A percentile compares a stretch with the other conserved stretches of the same genome.
Conservation (phyloP, 2,113 vertebrate species). For the Petrocephalus microphthalmus region DNA sequence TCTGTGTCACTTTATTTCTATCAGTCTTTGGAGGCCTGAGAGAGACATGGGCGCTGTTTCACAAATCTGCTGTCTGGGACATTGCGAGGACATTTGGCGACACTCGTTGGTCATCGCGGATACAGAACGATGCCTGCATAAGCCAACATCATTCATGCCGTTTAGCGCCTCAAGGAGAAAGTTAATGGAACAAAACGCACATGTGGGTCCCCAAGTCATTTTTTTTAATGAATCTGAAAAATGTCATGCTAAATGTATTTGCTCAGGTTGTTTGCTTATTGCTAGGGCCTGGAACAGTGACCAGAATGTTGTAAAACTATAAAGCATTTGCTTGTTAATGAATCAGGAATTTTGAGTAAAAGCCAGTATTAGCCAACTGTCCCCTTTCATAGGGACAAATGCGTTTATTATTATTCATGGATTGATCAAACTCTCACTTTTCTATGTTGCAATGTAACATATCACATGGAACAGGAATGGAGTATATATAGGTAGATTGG, state of each 20-base stretch:
- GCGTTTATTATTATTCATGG: background rate
- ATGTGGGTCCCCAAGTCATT: background rate
- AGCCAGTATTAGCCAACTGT: conserved; percentile 12
- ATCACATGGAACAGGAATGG: background rate
- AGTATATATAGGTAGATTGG: background rate
- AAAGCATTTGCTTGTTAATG: background rate
- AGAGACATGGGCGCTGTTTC: background rate
- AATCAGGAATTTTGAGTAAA: background rate
- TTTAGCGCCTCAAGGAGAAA: background rate
- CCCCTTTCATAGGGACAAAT: background rate
- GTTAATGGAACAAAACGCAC: background rate
- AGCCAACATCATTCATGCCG: background rate
- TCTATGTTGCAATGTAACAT: background rate
- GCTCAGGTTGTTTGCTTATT: background rate
- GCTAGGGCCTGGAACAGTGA: background rate
- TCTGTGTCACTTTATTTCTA: background rate
- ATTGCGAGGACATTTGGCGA: background rate
- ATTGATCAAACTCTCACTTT: background rate
- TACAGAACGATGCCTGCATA: background rate
- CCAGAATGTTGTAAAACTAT: background rate
- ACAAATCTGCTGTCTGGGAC: background rate
- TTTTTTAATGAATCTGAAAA: background rate
- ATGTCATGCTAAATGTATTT: background rate
- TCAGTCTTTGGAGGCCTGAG: background rate
- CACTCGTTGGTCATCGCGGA: background rate